Evolutionary conservation across 2,797 vertebrate genomes (phyloP), one percentile per base, ranked within the genome.

Genomic region (Spheniscus humboldti): DNA sequence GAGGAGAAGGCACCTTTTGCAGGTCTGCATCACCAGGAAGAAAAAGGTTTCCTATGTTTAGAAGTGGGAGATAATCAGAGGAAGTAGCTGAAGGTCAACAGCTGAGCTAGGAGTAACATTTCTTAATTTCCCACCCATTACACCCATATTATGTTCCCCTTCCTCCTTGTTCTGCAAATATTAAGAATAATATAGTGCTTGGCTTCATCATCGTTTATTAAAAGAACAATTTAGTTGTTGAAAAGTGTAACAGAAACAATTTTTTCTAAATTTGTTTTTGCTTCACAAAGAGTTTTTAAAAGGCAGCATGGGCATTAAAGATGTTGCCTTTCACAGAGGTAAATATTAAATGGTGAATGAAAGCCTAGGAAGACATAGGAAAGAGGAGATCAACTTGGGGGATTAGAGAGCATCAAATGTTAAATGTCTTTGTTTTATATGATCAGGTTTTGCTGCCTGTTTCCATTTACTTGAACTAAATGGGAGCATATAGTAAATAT

Each of bases 31-130:
- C 68, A 12, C 33, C 43, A 25, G 75, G 57, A 50, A 20, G 50
- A 62, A 48, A 82, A 72, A 23, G 22, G 22, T 48, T 88, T 85
- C 48, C 39, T 63, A 3, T 78, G n/a, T 33, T 80, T 50, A 33
- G 33, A 53, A 77, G 47, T 47, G 43, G 53, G 57, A 81, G n/a
- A 68, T 87, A 83, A 81, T 87, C 39, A 43, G 64, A 71, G 87
- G 66, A 92, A 81, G 62, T 19, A 74, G 69, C 80, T 73, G 83
- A 60, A 77, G 64, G 72, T 74, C 86, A 80, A 14, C 60, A 74
- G 62, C 82, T 81, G 56, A 71, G 60, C 39, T 66, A 45, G 68
- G 48, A 91, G 66, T 45, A 57, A 35, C 30, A 20, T 45, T 76
- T 66, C 41, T 41, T 28, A 0, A 41, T 86, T 72, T 88, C 48